Conservation (phyloP, 2,797 vertebrate genomes). For the Sebastes minor region DNA sequence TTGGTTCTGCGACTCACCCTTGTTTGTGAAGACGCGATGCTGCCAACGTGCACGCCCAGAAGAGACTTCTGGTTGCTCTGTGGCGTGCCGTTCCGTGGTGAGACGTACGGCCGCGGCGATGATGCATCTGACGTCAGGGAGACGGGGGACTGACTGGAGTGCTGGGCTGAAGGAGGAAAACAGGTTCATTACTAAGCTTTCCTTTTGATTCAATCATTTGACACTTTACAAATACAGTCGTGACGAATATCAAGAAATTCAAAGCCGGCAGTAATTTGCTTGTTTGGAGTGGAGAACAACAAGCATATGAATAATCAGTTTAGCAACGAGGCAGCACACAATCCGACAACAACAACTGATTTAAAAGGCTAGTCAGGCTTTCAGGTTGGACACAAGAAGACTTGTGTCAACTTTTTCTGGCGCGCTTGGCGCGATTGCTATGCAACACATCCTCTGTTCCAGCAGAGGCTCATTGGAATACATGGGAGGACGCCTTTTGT, state of each 20-base stretch:
- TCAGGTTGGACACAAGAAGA: background rate
- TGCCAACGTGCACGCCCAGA: constrained; percentile 82
- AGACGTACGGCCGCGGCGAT: constrained; percentile 96
- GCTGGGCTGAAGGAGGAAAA: constrained; percentile 83
- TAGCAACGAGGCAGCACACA: background rate
- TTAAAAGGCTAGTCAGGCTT: background rate
- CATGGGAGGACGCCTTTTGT: background rate
- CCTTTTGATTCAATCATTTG: background rate
- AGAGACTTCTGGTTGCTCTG: constrained; percentile 93
- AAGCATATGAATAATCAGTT: background rate
- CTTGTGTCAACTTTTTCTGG: background rate
- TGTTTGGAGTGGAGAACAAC: background rate
- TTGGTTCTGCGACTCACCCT: constrained; percentile 82
- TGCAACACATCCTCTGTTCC: background rate
- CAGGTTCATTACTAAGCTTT: background rate
- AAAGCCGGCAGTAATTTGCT: background rate
- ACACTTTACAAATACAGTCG: background rate
- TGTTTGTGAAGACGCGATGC: constrained; percentile 86
- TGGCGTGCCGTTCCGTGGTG: constrained; percentile 95
- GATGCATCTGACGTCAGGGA: constrained; percentile 96
- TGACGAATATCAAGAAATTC: background rate
- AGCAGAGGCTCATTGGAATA: background rate
- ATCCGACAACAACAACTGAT: background rate
- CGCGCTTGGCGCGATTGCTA: background rate
- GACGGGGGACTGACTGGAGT: constrained; percentile 96